Evolutionary conservation across 2,888 invertebrate species (phyloP).

Genomic region (Diaperis boleti): DNA sequence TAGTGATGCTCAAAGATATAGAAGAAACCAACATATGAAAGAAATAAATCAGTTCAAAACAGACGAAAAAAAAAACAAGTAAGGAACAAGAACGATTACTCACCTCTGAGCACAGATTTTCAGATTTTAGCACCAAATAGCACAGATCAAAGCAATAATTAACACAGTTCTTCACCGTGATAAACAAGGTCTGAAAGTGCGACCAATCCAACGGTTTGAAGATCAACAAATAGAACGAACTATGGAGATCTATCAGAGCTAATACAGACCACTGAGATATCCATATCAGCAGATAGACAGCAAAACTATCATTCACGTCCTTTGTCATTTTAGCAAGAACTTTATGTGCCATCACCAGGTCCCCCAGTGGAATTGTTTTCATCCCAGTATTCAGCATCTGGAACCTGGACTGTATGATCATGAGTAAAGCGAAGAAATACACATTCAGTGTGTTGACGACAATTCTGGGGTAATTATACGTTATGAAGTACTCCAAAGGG

Average conservation of each 20-base stretch:
- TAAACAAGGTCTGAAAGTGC: background rate
- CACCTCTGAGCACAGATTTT: background rate
- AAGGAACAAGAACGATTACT: no score
- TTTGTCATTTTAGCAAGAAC: background rate
- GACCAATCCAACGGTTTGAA: background rate
- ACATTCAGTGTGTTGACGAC: conserved; percentile 7
- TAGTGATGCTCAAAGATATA: no score
- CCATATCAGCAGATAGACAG: background rate
- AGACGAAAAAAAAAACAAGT: no score
- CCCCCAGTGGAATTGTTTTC: conserved; percentile 29
- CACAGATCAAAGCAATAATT: background rate
- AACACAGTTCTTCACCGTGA: background rate
- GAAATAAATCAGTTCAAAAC: no score
- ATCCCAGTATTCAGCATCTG: conserved; percentile 24
- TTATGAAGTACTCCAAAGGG: background rate
- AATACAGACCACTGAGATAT: background rate
- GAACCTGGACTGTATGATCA: conserved; percentile 13
- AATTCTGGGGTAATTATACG: conserved; percentile 3
- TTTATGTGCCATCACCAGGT: background rate
- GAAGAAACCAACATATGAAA: no score
- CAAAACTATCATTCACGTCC: background rate
- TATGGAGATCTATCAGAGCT: background rate
- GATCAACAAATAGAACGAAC: background rate
- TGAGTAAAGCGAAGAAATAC: background rate
- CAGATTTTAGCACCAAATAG: background rate